Evolutionary conservation across 92 coral and sea anemone species (phyloP), one percentile per base, ranked within the genome.

Genomic region (Palythoa caribaeorum): DNA sequence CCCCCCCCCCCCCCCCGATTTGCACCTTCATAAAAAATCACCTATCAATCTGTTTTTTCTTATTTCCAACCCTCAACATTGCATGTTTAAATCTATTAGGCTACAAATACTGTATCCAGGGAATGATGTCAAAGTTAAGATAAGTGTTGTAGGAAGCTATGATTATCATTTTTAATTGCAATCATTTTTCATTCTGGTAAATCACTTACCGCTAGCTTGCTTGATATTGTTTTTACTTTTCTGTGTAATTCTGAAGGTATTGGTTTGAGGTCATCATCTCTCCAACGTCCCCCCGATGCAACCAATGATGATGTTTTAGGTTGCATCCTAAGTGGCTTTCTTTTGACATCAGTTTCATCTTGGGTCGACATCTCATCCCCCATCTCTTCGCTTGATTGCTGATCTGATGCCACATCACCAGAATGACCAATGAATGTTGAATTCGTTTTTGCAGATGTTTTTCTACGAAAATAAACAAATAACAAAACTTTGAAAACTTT

Each of bases 211-310:
- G 77, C 73, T 21, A 88, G 37, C 83, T 91, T 89, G n/a, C 91
- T 84, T 76, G 87, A 90, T 28, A 92, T 14, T 15, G 51, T 86
- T 69, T 85, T 87, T 13, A 88, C 15, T 51, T 70, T 71, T 84
- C 83, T 86, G 78, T 71, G 87, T 78, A 87, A 69, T n/a, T 81
- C 87, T 38, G 80, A 35, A 35, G 77, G 60, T 10, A 53, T 55
- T 79, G 63, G 51, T 36, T 71, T 74, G 36, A 77, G 80, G 38
- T 60, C 90, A 38, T 88, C 92, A 19, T 87, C 71, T 50, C 89
- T 71, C 97, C 94, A 85, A 17, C 80, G 65, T 2, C 95, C 92
- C 35, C 89, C 95, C 38, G 89, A 36, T 38, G 90, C 97, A 48
- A 83, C 77, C 85, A 66, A 76, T 21, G 91, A 76, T 9, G 86